phyloP scores from a whole-genome alignment of 2,888 invertebrate species.

The Drosophila quinaria region DNA sequence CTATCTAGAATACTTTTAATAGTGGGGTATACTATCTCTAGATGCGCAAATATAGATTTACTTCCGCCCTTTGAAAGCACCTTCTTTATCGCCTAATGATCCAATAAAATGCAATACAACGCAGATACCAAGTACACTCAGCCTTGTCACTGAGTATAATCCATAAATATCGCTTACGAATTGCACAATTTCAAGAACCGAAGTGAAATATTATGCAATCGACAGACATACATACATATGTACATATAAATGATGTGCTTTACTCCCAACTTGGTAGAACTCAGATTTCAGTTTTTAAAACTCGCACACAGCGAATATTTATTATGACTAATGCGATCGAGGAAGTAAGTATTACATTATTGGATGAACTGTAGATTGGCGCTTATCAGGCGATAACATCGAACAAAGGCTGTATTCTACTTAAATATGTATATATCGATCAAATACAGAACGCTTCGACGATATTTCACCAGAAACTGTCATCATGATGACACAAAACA shows the following conservation, averaged over 20 bases:
- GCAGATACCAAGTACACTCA: not conserved
- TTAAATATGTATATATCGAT: slow-evolving; percentile 5
- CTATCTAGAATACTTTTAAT: no score
- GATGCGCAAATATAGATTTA: not conserved
- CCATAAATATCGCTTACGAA: slow-evolving; percentile 1
- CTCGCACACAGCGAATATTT: not conserved
- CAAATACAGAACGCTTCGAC: not conserved
- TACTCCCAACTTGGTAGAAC: not conserved
- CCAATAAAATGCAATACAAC: not conserved
- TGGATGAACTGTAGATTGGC: slow-evolving; percentile 22
- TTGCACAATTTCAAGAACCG: slow-evolving; percentile 10
- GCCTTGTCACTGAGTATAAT: not conserved
- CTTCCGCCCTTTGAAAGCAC: not conserved
- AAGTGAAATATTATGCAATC: slow-evolving; percentile 2
- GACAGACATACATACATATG: not conserved
- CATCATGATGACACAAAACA: slow-evolving; percentile 25
- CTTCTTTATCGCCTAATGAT: not conserved
- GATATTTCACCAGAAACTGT: slow-evolving; percentile 39
- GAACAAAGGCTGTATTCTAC: slow-evolving; percentile 45
- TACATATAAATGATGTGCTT: not conserved
- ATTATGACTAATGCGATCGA: slow-evolving; percentile 52
- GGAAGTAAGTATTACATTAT: slow-evolving; percentile 20
- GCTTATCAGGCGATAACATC: slow-evolving; percentile 66
- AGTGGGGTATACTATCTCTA: no score
- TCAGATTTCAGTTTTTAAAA: slow-evolving; percentile 2